These are phyloP conservation scores for Lypha dubia DNA, from an alignment of 2,888 invertebrate genomes.

Conservation along the genomic window DNA sequence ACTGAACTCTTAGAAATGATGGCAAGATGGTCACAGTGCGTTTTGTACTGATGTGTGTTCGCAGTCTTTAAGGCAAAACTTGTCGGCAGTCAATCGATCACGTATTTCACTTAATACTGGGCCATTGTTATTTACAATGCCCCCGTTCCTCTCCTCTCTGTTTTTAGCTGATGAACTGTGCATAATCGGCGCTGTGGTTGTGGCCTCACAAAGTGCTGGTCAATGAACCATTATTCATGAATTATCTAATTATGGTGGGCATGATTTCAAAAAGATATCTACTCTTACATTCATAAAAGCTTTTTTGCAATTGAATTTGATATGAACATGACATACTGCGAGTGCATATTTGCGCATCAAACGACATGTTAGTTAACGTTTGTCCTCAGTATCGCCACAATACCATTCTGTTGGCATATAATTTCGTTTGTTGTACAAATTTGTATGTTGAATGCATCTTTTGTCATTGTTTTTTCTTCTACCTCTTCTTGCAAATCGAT, in stretches of 20 bases:
- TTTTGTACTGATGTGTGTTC: slow-evolving; percentile 21
- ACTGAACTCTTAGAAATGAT: slow-evolving; percentile 19
- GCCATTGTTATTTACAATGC: slow-evolving; percentile 56
- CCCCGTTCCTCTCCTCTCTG: background rate
- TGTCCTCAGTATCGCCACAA: slow-evolving; percentile 36
- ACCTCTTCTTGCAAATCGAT: slow-evolving; percentile 61
- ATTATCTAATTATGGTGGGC: slow-evolving; percentile 69
- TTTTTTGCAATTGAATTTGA: slow-evolving; percentile 55
- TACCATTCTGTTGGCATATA: slow-evolving; percentile 25
- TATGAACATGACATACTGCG: slow-evolving; percentile 60
- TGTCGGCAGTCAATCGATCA: slow-evolving; percentile 81
- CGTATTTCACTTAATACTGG: slow-evolving; percentile 74
- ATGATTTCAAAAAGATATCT: slow-evolving; percentile 23
- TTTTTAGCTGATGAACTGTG: background rate
- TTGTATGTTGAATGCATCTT: slow-evolving; percentile 10
- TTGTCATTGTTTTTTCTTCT: slow-evolving; percentile 32
- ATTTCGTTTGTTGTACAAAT: background rate
- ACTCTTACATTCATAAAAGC: slow-evolving; percentile 10
- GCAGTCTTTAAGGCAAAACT: slow-evolving; percentile 66
- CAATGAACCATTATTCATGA: slow-evolving; percentile 67
- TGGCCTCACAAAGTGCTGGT: slow-evolving; percentile 48
- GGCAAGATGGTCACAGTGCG: background rate
- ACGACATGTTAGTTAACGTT: slow-evolving; percentile 61
- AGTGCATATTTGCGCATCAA: slow-evolving; percentile 47
- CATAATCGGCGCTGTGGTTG: slow-evolving; percentile 35